Base-by-base conservation (phyloP, 92 coral and sea anemone genomes). In the Meandrina meandrites region DNA sequence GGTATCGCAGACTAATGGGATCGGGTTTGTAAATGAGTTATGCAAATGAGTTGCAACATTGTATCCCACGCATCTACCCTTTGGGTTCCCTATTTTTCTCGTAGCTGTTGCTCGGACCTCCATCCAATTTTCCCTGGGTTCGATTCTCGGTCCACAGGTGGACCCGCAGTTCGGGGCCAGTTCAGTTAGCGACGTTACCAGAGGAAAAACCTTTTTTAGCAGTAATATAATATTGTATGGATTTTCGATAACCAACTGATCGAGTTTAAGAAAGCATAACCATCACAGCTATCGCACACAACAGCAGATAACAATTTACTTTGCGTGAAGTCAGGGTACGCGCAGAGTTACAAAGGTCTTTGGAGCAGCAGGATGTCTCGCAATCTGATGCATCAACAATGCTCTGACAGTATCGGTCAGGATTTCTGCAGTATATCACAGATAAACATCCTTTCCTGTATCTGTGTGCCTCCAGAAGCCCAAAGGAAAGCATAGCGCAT, bases 381-480 rank as follows among this genome's bases (percentile, higher is more conserved):
- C 86, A 83, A 31, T 83, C 69, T 35, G 60, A 14, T 71, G 86
- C 86, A 27, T 54, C 86, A 73, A 71, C 53, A 54, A 83, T 83
- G 14, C 79, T 73, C 50, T 35, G 60, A 53, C 94, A 91, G 40
- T 84, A 87, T 80, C 94, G 83, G 14, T 81, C 85, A 27, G 75
- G 83, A 71, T 91, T 91, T 31, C 85, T 76, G 54, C 94, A 91
- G 88, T 91, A 91, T 24, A 86, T 90, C 58, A 85, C 70, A 48
- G 87, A 74, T 36, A 91, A 83, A 72, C 94, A 91, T 37, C 88
- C 86, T 80, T 89, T 91, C 32, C 87, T 78, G 85, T 84, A 91
- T 53, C 90, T 83, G 72, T 45, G 71, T 21, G 84, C 68, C 62
- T 85, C 78, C 7, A 91, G 79, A 8, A 88, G 83, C 34, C 75